These are phyloP conservation scores for Paedocypris micromegethes DNA, from an alignment of 2,797 vertebrate genomes.

Conservation along the genomic window DNA sequence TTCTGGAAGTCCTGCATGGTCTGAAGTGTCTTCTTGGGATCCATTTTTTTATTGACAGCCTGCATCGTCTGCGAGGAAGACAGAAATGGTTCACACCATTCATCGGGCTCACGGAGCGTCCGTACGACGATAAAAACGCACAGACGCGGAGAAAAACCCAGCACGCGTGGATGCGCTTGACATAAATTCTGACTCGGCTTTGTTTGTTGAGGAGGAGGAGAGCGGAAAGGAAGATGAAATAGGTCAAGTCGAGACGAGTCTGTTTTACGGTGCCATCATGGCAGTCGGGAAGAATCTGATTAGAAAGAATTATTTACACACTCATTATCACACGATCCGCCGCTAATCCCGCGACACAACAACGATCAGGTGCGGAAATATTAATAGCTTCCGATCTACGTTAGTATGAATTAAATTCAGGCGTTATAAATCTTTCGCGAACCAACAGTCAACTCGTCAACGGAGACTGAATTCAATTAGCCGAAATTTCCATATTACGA, in stretches of 20 bases:
- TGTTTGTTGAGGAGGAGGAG: slow-evolving; percentile 13
- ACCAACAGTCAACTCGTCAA: background rate
- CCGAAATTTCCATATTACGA: slow-evolving; percentile 1
- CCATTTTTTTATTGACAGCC: slow-evolving; percentile 97
- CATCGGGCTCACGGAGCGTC: slow-evolving; percentile 31
- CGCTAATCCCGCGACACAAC: slow-evolving; percentile 40
- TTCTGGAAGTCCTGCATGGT: slow-evolving; percentile 99
- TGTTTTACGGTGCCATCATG: slow-evolving; percentile 37
- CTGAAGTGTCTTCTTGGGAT: slow-evolving; percentile 93
- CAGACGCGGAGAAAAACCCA: slow-evolving; percentile 23
- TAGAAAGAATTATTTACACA: slow-evolving; percentile 51
- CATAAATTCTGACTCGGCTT: slow-evolving; percentile 38
- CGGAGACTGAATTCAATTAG: slow-evolving; percentile 25
- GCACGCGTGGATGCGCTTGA: slow-evolving; percentile 30
- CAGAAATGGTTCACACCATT: slow-evolving; percentile 34
- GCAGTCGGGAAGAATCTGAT: slow-evolving; percentile 43
- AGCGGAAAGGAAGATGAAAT: slow-evolving; percentile 33
- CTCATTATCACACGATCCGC: slow-evolving; percentile 41
- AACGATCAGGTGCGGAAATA: slow-evolving; percentile 36
- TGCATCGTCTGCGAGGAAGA: slow-evolving; percentile 83
- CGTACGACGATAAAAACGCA: slow-evolving; percentile 21
- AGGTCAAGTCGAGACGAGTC: slow-evolving; percentile 23
- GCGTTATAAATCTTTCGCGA: slow-evolving; percentile 1
- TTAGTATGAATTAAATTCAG: slow-evolving; percentile 16
- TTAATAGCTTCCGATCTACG: slow-evolving; percentile 37